Evolutionary conservation across 2,888 invertebrate species (phyloP), one percentile per base, ranked within the genome.

Genomic region (Dynastes hyllus): DNA sequence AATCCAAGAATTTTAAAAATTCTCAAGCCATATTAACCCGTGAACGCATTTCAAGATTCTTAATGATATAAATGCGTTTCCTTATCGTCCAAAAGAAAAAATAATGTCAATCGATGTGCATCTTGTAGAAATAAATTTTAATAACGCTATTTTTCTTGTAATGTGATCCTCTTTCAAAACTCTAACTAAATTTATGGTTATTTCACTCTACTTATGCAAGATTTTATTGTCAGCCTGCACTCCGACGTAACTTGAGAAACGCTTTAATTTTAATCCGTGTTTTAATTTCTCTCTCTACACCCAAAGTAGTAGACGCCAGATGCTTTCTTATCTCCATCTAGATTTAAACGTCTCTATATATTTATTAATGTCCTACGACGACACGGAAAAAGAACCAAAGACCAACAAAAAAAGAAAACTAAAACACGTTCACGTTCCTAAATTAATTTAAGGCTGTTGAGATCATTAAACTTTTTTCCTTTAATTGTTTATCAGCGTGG

Each of bases 221-320:
- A 63, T 63, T 61, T 75, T 61, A 75, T 75, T 75, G 63, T 71
- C 73, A 75, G 51, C 11, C n/a, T 51, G 51, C 29, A 51, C 40
- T 75, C 50, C 45, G 40, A 2, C 55, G 73, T 75, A 75, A 75
- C 63, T 75, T 50, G 73, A 75, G 73, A 75, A 75, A n/a, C 40
- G 61, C 27, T 40, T 45, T 29, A 6, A 45, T 61, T 71, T 75
- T 75, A 75, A 73, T 73, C 53, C 58, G 40, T 40, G 58, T 61
- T 37, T 55, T 61, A 73, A 50, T 75, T 75, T 75, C 51, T 69
- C 22, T 27, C 50, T 37, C 40, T 67, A 8, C 32, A 13, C 5
- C 32, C 29, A 5, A 67, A 69, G 29, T 51, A 53, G 13, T 51
- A 32, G 13, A 53, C 13, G 51, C 51, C 69, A 69, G 69, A 69